These are phyloP conservation scores for Botrylloides violaceus DNA, from an alignment of 23 tunicate genomes.

Conservation along the genomic window DNA sequence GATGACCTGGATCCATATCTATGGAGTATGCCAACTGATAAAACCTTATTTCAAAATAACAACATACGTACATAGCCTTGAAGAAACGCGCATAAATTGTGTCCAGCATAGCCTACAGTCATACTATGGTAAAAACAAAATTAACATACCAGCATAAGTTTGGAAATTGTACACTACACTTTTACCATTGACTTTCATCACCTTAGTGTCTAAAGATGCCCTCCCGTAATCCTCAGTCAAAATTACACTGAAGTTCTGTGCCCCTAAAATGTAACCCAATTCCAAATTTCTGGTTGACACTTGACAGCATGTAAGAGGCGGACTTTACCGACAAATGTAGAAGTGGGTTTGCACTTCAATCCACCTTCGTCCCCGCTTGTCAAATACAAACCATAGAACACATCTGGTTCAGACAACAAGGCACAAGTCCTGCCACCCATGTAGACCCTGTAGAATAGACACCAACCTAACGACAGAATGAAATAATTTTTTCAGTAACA, in stretches of 20 bases:
- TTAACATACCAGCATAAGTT: conserved; percentile 34
- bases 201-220: not conserved
- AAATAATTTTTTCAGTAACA: too few species aligned
- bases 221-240: conserved; percentile 32
- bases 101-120: too few species aligned
- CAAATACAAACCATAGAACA: conserved; percentile 1
- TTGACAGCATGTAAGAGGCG: not conserved
- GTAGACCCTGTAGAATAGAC: conserved; percentile 5
- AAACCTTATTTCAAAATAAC: too few species aligned
- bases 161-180: conserved; percentile 29
- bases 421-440: conserved; percentile 9
- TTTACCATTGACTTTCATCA: conserved; percentile 25
- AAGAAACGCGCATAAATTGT: too few species aligned
- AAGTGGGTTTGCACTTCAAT: conserved; percentile 26
- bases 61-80: too few species aligned
- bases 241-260: conserved; percentile 28
- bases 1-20: too few species aligned
- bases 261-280: conserved; percentile 8
- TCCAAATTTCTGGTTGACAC: too few species aligned
- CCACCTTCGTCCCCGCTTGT: conserved; percentile 17
- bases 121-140: too few species aligned
- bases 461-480: too few species aligned
- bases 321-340: conserved; percentile 27
- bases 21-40: too few species aligned
- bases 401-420: conserved; percentile 9